Conservation (phyloP, 2,888 invertebrate genomes). For the Bugulina stolonifera region DNA sequence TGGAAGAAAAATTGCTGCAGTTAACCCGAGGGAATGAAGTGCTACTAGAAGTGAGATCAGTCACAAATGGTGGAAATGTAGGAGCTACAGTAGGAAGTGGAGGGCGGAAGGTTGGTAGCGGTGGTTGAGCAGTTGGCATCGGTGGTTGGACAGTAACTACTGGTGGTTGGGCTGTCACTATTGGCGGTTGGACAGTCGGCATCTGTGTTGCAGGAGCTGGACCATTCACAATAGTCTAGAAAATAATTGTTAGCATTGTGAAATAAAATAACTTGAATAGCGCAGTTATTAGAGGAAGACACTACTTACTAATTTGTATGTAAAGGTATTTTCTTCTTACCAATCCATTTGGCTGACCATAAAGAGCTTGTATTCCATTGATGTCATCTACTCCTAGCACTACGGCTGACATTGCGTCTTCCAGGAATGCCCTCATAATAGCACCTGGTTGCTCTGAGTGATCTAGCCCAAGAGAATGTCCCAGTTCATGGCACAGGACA, state of each 20-base stretch:
- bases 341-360: not conserved
- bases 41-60: no score
- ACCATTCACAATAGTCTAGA: no score
- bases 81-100: not conserved
- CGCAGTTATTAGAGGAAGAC: no score
- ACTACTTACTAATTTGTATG: no score
- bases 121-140: not conserved
- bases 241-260: no score
- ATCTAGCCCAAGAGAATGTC: not conserved
- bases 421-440: not conserved
- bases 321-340: no score
- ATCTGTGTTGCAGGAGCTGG: no score
- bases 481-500: constrained; percentile 7
- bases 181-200: no score
- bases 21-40: no score
- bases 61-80: not conserved
- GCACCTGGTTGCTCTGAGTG: not conserved
- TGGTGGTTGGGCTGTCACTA: no score
- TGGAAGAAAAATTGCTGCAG: no score
- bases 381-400: not conserved
- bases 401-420: not conserved
- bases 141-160: not conserved
- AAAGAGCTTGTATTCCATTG: not conserved
- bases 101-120: not conserved
- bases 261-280: no score